These are phyloP conservation scores for Callithrix jacchus DNA, from an alignment of 2,113 vertebrate species.

Conservation along the genomic window DNA sequence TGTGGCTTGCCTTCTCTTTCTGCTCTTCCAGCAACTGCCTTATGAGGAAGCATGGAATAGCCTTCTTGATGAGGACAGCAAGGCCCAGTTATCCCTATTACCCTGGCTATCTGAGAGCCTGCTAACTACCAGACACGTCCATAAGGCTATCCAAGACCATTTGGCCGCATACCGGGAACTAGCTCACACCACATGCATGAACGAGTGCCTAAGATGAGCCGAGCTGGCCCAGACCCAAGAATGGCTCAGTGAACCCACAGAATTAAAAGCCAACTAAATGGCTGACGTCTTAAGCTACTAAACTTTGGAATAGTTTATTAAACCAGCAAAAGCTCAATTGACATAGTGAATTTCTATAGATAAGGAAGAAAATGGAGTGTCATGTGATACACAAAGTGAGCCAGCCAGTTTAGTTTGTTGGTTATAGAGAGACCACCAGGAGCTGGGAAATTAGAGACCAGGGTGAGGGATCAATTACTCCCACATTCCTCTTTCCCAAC, in stretches of 20 bases:
- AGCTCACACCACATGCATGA: not conserved
- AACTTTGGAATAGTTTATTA: not conserved
- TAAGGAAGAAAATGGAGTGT: not conserved
- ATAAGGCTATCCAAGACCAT: not conserved
- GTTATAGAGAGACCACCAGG: not conserved
- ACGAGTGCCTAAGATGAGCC: not conserved
- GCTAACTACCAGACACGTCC: not conserved
- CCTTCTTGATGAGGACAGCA: too few species aligned
- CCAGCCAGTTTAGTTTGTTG: not conserved
- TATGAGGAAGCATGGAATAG: not conserved
- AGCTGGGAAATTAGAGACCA: not conserved
- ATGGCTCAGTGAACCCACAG: not conserved
- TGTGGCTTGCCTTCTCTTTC: not conserved
- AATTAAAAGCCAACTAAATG: not conserved
- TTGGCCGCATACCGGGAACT: too few species aligned
- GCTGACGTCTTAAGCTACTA: not conserved
- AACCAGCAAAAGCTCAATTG: not conserved
- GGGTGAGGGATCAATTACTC: not conserved
- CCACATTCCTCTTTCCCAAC: not conserved
- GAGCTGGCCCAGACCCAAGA: not conserved
- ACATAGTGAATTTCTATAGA: not conserved
- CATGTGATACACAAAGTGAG: accelerated
- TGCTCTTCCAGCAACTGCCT: not conserved
- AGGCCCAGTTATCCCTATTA: too few species aligned
- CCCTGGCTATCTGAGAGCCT: not conserved